Evolutionary conservation across 1,140 invertebrate species (phyloP).

Genomic region (Orchestia grillus): DNA sequence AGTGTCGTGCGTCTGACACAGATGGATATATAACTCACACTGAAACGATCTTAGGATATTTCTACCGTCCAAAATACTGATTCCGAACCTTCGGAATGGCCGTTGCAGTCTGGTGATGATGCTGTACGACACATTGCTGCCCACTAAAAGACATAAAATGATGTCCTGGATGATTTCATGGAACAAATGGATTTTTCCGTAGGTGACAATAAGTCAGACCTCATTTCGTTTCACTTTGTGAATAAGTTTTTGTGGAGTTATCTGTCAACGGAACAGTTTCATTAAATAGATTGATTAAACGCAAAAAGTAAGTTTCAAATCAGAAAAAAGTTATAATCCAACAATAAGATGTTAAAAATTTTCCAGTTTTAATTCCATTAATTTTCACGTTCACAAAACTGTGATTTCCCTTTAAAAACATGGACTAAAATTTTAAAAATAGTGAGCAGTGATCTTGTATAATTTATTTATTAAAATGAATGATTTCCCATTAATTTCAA

Average conservation of each 20-base stretch:
- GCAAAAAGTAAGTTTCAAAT: neutral
- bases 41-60: slow-evolving; percentile 38
- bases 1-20: neutral
- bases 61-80: slow-evolving; percentile 17
- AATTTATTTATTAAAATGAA: neutral
- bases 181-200: neutral
- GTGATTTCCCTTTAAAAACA: neutral
- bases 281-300: too few relatives aligned
- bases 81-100: slow-evolving; percentile 18
- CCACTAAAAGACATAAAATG: neutral
- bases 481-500: neutral
- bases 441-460: neutral
- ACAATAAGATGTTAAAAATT: neutral
- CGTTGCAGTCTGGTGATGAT: neutral
- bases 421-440: neutral
- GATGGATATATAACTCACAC: slow-evolving; percentile 36
- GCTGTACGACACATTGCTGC: slow-evolving; percentile 21
- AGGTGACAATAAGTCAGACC: neutral
- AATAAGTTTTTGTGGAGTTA: neutral
- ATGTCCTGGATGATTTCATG: neutral
- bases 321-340: neutral
- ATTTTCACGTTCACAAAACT: neutral
- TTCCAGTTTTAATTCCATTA: neutral
- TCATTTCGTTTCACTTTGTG: neutral
- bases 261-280: too few relatives aligned